Evolutionary conservation across 2,797 vertebrate genomes (phyloP), one percentile per base, ranked within the genome.

Genomic region (Hafferia zeledoni): DNA sequence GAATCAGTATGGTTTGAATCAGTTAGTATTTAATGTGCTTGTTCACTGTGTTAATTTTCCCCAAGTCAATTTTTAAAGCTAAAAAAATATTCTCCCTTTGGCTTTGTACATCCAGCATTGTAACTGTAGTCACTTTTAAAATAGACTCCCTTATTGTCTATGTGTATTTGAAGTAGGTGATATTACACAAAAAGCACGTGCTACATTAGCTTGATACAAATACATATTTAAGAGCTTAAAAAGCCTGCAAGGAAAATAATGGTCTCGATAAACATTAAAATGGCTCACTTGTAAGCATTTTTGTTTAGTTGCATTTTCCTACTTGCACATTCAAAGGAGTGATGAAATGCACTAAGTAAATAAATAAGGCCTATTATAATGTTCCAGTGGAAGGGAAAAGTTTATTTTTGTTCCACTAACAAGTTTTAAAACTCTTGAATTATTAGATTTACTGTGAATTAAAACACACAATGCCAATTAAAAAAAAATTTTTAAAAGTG

Each of bases 31-130:
- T 94, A 77, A 52, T 71, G 33, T 59, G 64, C 43, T 89, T 80
- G 39, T 85, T 93, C 53, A 35, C 39, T 55, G 35, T 37, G 61
- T 87, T 92, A 90, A 68, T 94, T 90, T 89, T 79, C 65, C 83
- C 53, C 65, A 71, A 95, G 90, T 91, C 75, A 87, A 74, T 57
- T 95, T 87, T 85, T 83, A 89, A 95, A 91, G 74, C n/a, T 78
- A 53, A 90, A 91, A 53, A 90, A 91, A 75, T 87, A 84, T 92
- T 92, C 68, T 92, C 50, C 60, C 53, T 91, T 74, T 85, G 50
- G 53, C 35, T 92, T 94, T 87, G 49, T 85, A 50, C 23, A 94
- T 64, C 33, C 43, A 85, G 33, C n/a, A 75, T 89, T 78, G 55
- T 57, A 87, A 46, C 35, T 41, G 9, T 37, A 91, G 63, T 22